Evolutionary conservation across 2,888 invertebrate species (phyloP), one percentile per base, ranked within the genome.

Genomic region (Heliconius ethilla): DNA sequence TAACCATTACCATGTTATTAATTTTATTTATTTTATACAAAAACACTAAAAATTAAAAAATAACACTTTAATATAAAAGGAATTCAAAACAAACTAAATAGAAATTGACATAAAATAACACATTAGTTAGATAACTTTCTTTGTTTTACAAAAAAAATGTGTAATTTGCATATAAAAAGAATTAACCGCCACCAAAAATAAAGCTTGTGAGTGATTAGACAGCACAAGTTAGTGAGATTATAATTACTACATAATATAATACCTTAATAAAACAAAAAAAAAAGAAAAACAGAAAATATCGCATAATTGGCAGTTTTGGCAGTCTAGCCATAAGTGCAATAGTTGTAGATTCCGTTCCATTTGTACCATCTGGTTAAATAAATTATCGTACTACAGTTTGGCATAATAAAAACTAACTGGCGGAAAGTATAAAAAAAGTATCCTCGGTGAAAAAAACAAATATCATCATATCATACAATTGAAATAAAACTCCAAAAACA

Each of bases 151-250:
- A 59, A n/a, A 63, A 55, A 78, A 51, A 67, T 66, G 73, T 76
- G 75, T 67, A 77, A 70, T 78, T 78, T 75, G 25, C 78, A 78
- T 70, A 63, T 75, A 37, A 37, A 69, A 83, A 82, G 82, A 75
- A 78, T 72, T 84, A 80, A 83, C 84, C 85, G 74, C 79, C 84
- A 88, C 86, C 86, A 59, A 84, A 82, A 85, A 70, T 25, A 84
- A 76, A 67, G 81, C 80, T 69, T 83, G 86, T 90, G 85, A 89
- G 88, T 88, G 87, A 87, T 85, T 83, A 86, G 83, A 88, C 84
- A 77, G 81, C 78, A 84, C 84, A 86, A 77, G 80, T 82, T 84
- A 83, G 82, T 83, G 76, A 81, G 78, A 81, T 69, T 65, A 81
- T 63, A 75, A 65, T 70, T 78, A 75, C 70, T 78, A 72, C n/a